Base-by-base conservation (phyloP, 1,140 invertebrate species). In the Leptoteleia sp. region DNA sequence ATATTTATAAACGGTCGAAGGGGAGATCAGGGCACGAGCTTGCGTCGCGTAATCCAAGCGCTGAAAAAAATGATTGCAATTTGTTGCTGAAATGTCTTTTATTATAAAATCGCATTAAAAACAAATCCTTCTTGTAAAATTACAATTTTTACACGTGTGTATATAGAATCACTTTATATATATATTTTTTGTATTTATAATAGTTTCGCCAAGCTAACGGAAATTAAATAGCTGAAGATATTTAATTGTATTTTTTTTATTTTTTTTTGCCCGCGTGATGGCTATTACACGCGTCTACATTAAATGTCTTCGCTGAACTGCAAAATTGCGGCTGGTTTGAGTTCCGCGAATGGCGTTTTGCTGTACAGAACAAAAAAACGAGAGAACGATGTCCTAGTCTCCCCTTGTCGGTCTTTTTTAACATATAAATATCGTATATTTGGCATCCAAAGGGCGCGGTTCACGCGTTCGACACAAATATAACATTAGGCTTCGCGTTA, bases 401-500 rank as follows among this genome's bases (percentile, higher is more conserved):
- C 71, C 61, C 59, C 71, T 57, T 65, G 4, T 42, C 38, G 7
- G 22, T 25, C n/a, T n/a, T n/a, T 25, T 45, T 71, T 5, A 47
- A 57, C 15, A 38, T 72, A 55, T 62, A 45, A 61, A 59, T 61
- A 76, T 61, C 38, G 16, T 62, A 62, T 62, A 72, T 62, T 54
- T 54, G 42, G 48, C 68, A 54, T 52, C 38, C 72, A 76, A 79
- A 55, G 27, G 35, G 25, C 12, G 22, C 25, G 15, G 7, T 12
- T 11, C n/a, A 40, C 11, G 27, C 68, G 6, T 25, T 25, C 22
- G 22, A 25, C 22, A 25, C 22, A 25, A 25, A 25, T 88, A 86
- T 81, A 87, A 86, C 84, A 87, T 86, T 84, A 86, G 84, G 81
- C 22, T 25, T 25, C 85, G 84, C 83, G 11, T 57, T 31, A 54